Evolutionary conservation across 2,888 invertebrate species (phyloP), one percentile per base, ranked within the genome.

Genomic region (Acronicta alni): DNA sequence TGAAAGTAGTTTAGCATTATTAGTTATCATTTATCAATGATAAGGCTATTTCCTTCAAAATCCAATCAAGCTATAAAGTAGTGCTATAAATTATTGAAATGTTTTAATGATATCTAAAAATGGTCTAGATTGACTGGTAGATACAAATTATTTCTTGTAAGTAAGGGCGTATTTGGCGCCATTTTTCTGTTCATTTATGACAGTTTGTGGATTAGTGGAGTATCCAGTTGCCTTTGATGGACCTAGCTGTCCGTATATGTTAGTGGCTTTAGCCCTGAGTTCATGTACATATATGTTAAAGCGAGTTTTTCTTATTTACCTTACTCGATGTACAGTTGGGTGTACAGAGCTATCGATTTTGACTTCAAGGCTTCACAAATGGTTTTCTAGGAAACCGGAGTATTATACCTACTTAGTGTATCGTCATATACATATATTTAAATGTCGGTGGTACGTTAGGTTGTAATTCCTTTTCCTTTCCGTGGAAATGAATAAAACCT

Each of bases 51-150:
- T 55, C 55, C 30, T 65, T 39, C 16, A 4, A 44, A 60, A 32
- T 41, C 52, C 26, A 47, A 30, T 58, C 54, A 39, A n/a, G 49
- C 54, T 42, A 45, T 41, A 54, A 62, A 63, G 53, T 52, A 53
- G 42, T 39, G 23, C 18, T 54, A 72, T 78, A 60, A 70, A 67
- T 72, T 62, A 65, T 39, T n/a, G 8, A 35, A 57, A 37, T 14
- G 55, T 68, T 65, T 64, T 67, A 78, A 70, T 75, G 52, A 67
- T 64, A 57, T 30, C 65, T 57, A 55, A 75, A 78, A 75, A 78
- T 61, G 72, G 72, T 41, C 7, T 45, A 63, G 55, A 37, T 63
- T 61, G 78, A 61, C 64, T 49, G 35, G 23, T n/a, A n/a, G n/a
- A n/a, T 53, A 61, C 49, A 62, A 66, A 75, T 66, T 73, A 66